A percentile compares a stretch with the other conserved stretches of the same genome.
phyloP scores from a whole-genome alignment of 2,797 vertebrate genomes.

The Spinibarbus caldwelli region DNA sequence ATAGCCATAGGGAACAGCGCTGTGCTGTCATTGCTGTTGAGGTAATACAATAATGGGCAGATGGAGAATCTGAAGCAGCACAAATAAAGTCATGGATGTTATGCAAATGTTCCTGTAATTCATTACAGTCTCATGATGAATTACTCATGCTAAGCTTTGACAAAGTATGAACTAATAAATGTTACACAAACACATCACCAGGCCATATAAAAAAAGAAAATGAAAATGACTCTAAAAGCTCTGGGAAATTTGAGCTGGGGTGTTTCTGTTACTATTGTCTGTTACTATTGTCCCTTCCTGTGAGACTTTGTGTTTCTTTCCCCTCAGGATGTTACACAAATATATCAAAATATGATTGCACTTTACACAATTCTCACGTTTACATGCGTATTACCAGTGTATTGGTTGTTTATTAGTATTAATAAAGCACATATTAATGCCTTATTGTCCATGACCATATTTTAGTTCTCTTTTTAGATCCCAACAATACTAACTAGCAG shows the following conservation, averaged over 20 bases:
- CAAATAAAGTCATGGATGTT: neutral
- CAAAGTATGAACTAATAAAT: neutral
- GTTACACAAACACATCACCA: neutral
- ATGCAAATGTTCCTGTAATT: neutral
- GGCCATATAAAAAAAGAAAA: neutral
- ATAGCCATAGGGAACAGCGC: neutral
- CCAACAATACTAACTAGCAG: neutral
- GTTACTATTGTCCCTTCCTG: neutral
- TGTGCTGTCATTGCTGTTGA: neutral
- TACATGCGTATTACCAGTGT: neutral
- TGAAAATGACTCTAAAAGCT: neutral
- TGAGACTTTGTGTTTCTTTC: neutral
- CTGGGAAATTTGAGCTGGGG: neutral
- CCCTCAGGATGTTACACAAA: neutral
- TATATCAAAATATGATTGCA: neutral
- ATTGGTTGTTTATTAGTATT: neutral
- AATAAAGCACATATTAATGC: neutral
- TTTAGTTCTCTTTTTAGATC: neutral
- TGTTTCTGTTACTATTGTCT: neutral
- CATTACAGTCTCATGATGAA: neutral
- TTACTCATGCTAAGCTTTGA: constrained; percentile 30
- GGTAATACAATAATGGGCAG: neutral
- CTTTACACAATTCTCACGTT: neutral
- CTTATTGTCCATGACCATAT: neutral
- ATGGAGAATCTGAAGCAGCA: neutral